These are phyloP conservation scores for Platysternon megacephalum DNA, from an alignment of 2,113 vertebrate species.

Conservation along the genomic window DNA sequence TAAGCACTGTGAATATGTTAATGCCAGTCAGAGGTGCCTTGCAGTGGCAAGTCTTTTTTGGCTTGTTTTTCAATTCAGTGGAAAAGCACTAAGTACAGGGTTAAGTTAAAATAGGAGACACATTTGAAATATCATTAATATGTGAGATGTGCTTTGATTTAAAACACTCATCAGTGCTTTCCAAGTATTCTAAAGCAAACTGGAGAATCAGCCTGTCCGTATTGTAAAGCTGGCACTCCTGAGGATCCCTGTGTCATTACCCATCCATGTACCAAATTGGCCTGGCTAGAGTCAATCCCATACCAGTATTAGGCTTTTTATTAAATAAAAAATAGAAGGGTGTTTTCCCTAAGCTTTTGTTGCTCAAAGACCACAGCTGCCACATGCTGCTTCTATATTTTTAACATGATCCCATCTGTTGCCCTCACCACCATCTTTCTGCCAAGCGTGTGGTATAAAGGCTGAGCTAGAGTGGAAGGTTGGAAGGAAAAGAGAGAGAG, in stretches of 20 bases:
- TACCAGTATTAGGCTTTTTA: conserved; percentile 25
- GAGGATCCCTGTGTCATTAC: conserved; percentile 56
- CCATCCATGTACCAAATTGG: conserved; percentile 34
- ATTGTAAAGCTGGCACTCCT: conserved; percentile 35
- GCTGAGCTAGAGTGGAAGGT: neutral
- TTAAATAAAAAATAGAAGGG: conserved; percentile 60
- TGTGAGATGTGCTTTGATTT: conserved; percentile 70
- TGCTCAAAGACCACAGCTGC: conserved; percentile 45
- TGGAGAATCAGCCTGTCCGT: conserved; percentile 36
- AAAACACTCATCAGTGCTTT: conserved; percentile 72
- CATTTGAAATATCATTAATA: conserved; percentile 63
- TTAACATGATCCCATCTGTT: neutral
- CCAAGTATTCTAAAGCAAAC: conserved; percentile 72
- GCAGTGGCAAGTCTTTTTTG: neutral
- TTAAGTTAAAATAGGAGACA: conserved; percentile 46
- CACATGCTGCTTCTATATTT: conserved; percentile 27
- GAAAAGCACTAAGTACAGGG: neutral
- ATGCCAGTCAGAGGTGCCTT: neutral
- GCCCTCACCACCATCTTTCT: neutral
- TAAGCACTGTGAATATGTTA: conserved; percentile 42
- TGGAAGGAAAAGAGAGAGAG: conserved; percentile 15
- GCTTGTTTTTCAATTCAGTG: conserved; percentile 12
- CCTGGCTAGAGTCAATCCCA: conserved; percentile 36
- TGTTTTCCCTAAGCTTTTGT: conserved; percentile 37
- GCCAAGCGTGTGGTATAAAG: neutral